phyloP scores from a whole-genome alignment of 2,888 invertebrate species.

The Diadegma fenestrale region DNA sequence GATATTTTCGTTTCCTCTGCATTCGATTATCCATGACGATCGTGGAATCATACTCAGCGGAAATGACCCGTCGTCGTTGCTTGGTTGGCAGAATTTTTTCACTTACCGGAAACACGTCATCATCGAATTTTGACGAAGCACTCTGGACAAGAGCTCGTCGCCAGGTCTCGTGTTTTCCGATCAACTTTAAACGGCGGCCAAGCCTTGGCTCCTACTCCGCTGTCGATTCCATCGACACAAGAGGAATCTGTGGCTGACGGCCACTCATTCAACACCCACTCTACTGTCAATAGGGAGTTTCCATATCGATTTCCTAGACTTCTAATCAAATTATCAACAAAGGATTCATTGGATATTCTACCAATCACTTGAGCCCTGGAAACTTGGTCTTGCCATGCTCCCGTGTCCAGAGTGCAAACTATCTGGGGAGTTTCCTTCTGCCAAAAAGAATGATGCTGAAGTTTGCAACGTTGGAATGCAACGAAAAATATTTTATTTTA shows the following conservation, averaged over 20 bases:
- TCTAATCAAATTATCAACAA: slow-evolving; percentile 9
- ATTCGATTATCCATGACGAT: not conserved
- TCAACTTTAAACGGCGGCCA: not conserved
- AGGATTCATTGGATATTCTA: slow-evolving; percentile 5
- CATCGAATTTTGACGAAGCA: not conserved
- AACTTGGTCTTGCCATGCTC: not conserved
- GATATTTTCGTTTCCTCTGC: not conserved
- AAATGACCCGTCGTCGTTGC: not conserved
- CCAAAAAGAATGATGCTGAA: too few relatives aligned
- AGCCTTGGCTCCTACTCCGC: not conserved
- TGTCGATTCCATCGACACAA: not conserved
- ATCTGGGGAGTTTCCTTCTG: not conserved
- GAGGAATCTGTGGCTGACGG: slow-evolving; percentile 11
- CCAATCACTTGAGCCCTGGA: not conserved
- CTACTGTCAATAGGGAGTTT: not conserved
- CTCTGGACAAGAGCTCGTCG: not conserved
- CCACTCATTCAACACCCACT: not conserved
- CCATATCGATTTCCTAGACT: slow-evolving; percentile 21
- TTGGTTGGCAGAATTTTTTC: not conserved
- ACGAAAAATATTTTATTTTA: too few relatives aligned
- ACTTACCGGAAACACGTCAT: not conserved
- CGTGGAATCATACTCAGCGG: not conserved
- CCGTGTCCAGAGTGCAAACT: not conserved
- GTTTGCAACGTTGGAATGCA: too few relatives aligned
- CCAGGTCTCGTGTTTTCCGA: not conserved